These are phyloP conservation scores for Morinoia aosen DNA, from an alignment of 2,888 invertebrate species.

Conservation along the genomic window DNA sequence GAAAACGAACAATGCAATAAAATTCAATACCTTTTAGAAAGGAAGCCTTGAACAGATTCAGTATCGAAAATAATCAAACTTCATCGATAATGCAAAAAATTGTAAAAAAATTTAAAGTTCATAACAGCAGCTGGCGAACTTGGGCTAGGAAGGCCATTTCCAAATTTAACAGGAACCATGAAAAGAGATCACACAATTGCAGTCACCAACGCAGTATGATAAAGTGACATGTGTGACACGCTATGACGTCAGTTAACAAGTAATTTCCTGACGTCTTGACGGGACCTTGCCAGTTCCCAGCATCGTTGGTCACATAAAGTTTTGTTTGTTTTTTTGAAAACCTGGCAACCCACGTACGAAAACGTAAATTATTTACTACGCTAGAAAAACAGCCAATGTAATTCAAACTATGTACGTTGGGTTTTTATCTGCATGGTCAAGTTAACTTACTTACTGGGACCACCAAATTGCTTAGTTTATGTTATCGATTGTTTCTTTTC, in stretches of 20 bases:
- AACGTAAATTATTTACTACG: too few species aligned
- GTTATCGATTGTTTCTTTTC: too few species aligned
- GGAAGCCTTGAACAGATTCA: too few species aligned
- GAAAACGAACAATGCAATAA: too few species aligned
- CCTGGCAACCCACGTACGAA: neutral
- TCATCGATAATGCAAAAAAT: neutral
- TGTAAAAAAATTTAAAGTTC: neutral
- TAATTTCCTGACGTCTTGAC: too few species aligned
- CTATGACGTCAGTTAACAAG: neutral
- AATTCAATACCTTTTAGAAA: too few species aligned
- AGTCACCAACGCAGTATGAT: neutral
- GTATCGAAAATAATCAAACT: neutral
- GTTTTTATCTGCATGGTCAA: too few species aligned
- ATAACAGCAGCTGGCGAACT: neutral
- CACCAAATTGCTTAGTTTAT: too few species aligned
- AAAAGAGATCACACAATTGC: neutral
- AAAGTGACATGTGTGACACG: neutral
- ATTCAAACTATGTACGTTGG: too few species aligned
- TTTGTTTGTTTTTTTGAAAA: neutral
- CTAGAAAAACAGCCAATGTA: too few species aligned
- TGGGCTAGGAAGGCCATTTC: neutral
- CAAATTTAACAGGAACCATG: neutral
- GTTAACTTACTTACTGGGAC: too few species aligned
- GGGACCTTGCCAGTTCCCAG: too few species aligned
- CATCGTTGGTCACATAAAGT: neutral